A percentile compares a stretch with the other conserved stretches of the same genome.
These are phyloP conservation scores for Nannobrachium achirus DNA, from an alignment of 2,113 vertebrate genomes.

Conservation along the genomic window DNA sequence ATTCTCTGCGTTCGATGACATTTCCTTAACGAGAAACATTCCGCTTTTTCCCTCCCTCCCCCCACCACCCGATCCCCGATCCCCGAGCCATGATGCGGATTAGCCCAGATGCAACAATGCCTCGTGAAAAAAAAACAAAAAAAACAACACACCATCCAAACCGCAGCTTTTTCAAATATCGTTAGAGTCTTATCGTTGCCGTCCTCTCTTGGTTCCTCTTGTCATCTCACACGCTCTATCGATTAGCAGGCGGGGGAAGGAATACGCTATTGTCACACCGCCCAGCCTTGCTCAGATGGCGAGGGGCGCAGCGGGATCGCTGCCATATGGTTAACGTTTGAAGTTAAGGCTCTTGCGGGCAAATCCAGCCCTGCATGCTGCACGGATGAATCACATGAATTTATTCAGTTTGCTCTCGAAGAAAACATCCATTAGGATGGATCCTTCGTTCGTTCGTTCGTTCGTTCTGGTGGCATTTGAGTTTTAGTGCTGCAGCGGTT, in stretches of 20 bases:
- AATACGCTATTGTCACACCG: constrained; percentile 28
- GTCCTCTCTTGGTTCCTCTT: background rate
- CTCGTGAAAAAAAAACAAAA: background rate
- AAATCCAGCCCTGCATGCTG: constrained; percentile 49
- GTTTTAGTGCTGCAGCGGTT: constrained; percentile 54
- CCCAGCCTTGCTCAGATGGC: constrained; percentile 19
- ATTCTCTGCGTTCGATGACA: background rate
- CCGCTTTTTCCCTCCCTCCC: too few species aligned
- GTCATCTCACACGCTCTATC: background rate
- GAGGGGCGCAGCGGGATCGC: constrained; percentile 35
- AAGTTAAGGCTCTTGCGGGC: constrained; percentile 38
- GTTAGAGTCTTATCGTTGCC: background rate
- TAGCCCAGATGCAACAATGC: background rate
- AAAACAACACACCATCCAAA: background rate
- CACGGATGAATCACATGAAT: constrained; percentile 48
- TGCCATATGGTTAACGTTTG: constrained; percentile 45
- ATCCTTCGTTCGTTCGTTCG: constrained; percentile 57
- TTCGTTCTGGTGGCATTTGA: constrained; percentile 63
- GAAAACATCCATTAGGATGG: constrained; percentile 63
- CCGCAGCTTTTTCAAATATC: background rate
- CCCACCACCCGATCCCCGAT: too few species aligned
- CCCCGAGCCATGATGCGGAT: background rate
- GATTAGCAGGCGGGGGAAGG: background rate
- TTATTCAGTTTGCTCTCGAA: constrained; percentile 51
- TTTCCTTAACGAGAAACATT: background rate